These are phyloP conservation scores for Harpagus bidentatus DNA, from an alignment of 2,113 vertebrate species.

Conservation along the genomic window DNA sequence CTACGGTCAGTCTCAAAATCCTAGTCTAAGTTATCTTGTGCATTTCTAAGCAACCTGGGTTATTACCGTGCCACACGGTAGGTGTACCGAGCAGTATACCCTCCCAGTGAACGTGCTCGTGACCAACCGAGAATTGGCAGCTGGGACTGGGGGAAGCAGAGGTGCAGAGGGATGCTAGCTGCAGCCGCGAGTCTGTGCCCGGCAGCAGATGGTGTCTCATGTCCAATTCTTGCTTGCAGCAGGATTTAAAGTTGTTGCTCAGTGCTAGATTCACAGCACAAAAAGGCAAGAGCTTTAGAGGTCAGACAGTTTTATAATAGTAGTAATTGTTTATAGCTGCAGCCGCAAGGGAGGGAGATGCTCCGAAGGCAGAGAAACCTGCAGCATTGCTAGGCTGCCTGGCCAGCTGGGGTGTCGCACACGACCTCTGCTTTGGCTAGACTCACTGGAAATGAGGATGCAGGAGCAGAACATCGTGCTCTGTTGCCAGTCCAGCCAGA, in stretches of 20 bases:
- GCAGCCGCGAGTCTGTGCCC: background rate
- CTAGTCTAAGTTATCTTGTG: background rate
- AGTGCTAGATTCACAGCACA: background rate
- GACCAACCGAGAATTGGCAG: background rate
- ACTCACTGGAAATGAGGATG: background rate
- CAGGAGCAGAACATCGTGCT: background rate
- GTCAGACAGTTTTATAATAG: background rate
- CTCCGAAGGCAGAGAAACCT: background rate
- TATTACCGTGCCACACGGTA: accelerated
- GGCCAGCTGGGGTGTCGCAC: background rate
- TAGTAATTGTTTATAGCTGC: background rate
- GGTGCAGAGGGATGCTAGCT: background rate
- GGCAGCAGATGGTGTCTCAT: background rate
- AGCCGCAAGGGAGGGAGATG: background rate
- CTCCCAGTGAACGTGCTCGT: background rate
- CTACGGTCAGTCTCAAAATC: background rate
- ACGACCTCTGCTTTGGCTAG: background rate
- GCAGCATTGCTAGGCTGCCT: no score
- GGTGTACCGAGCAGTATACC: background rate
- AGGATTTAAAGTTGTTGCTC: background rate
- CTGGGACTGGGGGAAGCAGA: background rate
- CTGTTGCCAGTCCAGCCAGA: background rate
- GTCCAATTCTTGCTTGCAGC: background rate
- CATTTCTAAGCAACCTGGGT: background rate
- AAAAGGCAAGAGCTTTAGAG: background rate